Evolutionary conservation across 2,797 vertebrate genomes (phyloP), one percentile per base, ranked within the genome.

Genomic region (Darevskia nairensis): DNA sequence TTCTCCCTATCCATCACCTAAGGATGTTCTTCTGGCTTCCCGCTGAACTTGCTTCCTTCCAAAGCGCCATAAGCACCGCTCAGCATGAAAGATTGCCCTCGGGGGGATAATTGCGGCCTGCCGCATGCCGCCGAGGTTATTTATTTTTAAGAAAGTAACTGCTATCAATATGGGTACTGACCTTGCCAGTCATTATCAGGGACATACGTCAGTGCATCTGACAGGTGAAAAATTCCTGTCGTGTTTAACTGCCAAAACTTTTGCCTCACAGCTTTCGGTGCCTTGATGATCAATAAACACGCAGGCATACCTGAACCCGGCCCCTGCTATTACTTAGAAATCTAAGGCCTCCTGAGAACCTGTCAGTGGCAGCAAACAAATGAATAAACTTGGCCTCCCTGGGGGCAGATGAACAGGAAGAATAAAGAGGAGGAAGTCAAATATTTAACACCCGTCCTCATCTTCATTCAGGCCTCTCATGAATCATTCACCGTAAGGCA

Each of bases 51-150:
- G 21, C 23, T 88, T 80, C 9, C 82, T 89, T 89, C 66, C 69
- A 71, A 71, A 91, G 79, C 23, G 7, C 1, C 4, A 19, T 44
- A 21, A 64, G 46, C 5, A 80, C 32, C 41, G 81, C 8, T 90
- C 44, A 89, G 59, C 44, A 80, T 91, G 66, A 93, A 92, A 94
- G 91, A 84, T 50, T 69, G 79, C 25, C 74, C 0, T 35, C 79
- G 2, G 50, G 77, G 32, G 82, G 91, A 90, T 74, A 0, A 85
- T 81, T n/a, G 27, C 9, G 3, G 13, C 87, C 27, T 68, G 83
- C 82, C 25, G 59, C 15, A 66, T 0, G 21, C 15, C 86, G 23
- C 0, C 0, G 82, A 66, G 68, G 23, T 84, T 91, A 1, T 4
- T 89, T 74, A 3, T 64, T 87, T 86, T 91, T 82, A 71, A 64